phyloP scores from a whole-genome alignment of 2,797 vertebrate species.

The Melopsittacus undulatus region DNA sequence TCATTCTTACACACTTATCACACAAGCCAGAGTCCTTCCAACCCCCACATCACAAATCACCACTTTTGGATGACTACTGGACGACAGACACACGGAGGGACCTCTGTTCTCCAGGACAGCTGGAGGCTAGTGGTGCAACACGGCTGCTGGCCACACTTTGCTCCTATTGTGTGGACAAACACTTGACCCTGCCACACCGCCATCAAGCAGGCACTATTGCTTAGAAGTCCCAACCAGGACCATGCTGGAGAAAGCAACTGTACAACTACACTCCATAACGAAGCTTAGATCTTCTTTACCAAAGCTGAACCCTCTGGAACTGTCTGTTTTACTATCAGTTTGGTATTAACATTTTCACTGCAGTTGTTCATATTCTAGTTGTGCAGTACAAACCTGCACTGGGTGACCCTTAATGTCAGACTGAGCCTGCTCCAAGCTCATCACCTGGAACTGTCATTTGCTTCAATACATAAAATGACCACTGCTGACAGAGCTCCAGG shows the following conservation, averaged over 20 bases:
- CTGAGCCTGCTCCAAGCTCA: not conserved
- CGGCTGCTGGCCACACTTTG: not conserved
- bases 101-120: not conserved
- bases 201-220: not conserved
- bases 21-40: not conserved
- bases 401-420: not conserved
- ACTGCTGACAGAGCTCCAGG: not conserved
- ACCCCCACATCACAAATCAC: not conserved
- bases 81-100: not conserved
- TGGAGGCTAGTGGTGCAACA: accelerated
- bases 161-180: not conserved
- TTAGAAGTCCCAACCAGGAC: not conserved
- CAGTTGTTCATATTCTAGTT: too few species aligned
- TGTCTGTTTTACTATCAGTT: not conserved
- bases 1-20: accelerated
- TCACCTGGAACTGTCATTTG: not conserved
- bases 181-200: not conserved
- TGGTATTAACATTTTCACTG: accelerated
- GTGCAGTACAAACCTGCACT: not conserved
- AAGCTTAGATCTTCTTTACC: not conserved
- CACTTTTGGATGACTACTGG: not conserved
- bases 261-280: accelerated
- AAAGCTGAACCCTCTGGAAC: not conserved
- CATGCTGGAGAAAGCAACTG: accelerated
- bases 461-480: not conserved